Base-by-base conservation (phyloP, 2,888 invertebrate genomes). In the Trachelus troglodyta region DNA sequence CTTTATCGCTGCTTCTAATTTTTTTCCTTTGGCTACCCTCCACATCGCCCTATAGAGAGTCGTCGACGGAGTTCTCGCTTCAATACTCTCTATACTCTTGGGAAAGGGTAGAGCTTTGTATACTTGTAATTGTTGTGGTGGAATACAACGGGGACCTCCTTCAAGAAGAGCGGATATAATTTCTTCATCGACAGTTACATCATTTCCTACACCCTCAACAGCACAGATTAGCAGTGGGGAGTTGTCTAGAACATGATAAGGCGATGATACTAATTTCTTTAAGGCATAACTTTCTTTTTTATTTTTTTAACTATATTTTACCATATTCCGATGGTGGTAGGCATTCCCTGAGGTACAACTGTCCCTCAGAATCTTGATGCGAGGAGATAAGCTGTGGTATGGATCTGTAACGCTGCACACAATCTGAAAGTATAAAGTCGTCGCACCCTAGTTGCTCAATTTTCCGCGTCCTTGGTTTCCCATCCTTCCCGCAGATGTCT, bases 251-350 rank as follows among this genome's bases (percentile, higher is more conserved):
- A 88, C 80, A 77, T 83, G 79, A 85, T 23, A 23, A 56, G 9
- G 9, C 56, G 56, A 56, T 2, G 23, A 23, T 56, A 56, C 23
- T 35, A 35, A 23, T 23, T 56, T 56, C 56, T 23, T 23, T 6
- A 23, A 23, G 6, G 23, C 1, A 23, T 23, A 56, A 4, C 9
- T 56, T 23, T 23, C 37, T 40, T 40, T 40, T 40, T 15, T 1
- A 15, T 40, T 40, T 15, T 9, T 23, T 23, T 23, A 23, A 6
- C 56, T 23, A 23, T 23, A 9, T 56, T 9, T 23, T 92, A 96
- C 97, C 97, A 92, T 96, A 97, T 93, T 97, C 97, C 0, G 97
- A 97, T 12, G 97, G 96, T 34, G 96, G 97, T 89, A 98, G 93
- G 86, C 97, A 96, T 89, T 96, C 96, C 75, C 94, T 93, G 12